Evolutionary conservation across 1,140 invertebrate species (phyloP), one percentile per base, ranked within the genome.

Genomic region (Trigoniulus corallinus): DNA sequence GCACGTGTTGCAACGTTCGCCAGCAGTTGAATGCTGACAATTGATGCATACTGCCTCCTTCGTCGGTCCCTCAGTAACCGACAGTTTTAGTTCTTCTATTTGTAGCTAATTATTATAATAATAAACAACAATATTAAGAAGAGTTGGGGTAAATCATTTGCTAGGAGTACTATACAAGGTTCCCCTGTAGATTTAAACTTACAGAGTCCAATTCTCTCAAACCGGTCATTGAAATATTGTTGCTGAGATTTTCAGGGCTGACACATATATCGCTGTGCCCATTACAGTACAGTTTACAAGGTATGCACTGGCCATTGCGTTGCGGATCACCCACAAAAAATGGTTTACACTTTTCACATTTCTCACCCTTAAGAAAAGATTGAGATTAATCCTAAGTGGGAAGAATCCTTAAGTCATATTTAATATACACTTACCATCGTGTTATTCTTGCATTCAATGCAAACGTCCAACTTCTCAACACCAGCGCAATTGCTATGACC

Each of bases 401-500:
- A 20, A 40, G 18, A 7, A n/a, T 1, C 24, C 7, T 24, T 27
- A 48, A n/a, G 39, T 7, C 15, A 12, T 7, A n/a, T 3, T 18
- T 20, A 49, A 40, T 13, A 45, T 13, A 15, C 25, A 60, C 59
- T 60, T 62, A 80, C 78, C 79, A 82, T 82, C 1, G 92, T 97
- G 62, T 95, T 89, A 62, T 96, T 94, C 53, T 83, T 77, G 64
- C 92, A 97, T 61, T 83, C 67, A 10, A 83, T 63, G 64, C 92
- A 97, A 29, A 73, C 71, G 60, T 87, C 79, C 42, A 89, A 72
- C 57, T 81, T 78, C 60, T 88, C 80, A 10, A 59, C 59, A 13
- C 87, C 86, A 55, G 76, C 79, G 66, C 92, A 97, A 59, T 92
- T 77, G 49, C 88, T 83, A 68, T 97, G 89, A 0, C 88, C 88